Evolutionary conservation across 2,888 invertebrate species (phyloP), one percentile per base, ranked within the genome.

Genomic region (Thalpophila matura): DNA sequence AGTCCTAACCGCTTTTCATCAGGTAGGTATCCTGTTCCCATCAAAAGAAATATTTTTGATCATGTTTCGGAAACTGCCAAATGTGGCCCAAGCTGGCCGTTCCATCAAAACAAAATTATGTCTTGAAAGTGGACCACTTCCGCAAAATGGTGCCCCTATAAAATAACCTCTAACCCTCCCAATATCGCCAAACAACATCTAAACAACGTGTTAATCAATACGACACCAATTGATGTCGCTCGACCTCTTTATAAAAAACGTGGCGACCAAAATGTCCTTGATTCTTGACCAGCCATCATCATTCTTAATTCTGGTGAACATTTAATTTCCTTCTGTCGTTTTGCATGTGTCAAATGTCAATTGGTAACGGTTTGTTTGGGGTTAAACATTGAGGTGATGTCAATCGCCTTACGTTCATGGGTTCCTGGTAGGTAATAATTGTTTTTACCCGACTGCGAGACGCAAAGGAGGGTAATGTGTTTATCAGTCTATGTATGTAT

Each of bases 241-340:
- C 47, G 67, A 77, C 77, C 72, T 58, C 50, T 43, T 58, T 77
- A 77, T 73, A 73, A 50, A n/a, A 51, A 65, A 26, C 54, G 49
- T 74, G 73, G 53, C 18, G 27, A 62, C 29, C 22, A 53, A 53
- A 31, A 37, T 59, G 87, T 81, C 87, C 87, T 88, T 88, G 88
- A 87, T 84, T 74, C 74, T 59, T 80, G 86, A 82, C 82, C 86
- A 69, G 46, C 53, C 55, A 40, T 57, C 76, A 82, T 88, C 78
- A 80, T 74, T 87, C 77, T 84, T 85, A 87, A 88, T 87, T 85
- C 74, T 57, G 61, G 55, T 46, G 40, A 59, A 59, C 67, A 72
- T 77, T 77, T 88, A 89, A 89, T 89, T 89, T 77, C 79, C 80
- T 85, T 84, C 82, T 74, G 70, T 76, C 69, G 76, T 79, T 84